Conservation (phyloP, 2,888 invertebrate species). For the Spisula subtruncata region DNA sequence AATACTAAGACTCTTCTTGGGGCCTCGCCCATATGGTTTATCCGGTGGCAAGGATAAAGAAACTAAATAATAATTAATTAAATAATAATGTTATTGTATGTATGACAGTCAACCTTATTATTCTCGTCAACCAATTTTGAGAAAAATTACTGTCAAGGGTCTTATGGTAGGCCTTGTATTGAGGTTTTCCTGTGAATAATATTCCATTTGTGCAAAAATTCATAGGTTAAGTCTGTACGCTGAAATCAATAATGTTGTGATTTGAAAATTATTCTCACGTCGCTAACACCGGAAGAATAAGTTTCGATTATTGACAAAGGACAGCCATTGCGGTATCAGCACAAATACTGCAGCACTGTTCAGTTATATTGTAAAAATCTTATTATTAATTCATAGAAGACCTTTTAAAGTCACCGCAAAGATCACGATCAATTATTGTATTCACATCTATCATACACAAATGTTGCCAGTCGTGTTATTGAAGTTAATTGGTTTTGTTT, state of each 20-base stretch:
- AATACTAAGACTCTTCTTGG: too few species aligned
- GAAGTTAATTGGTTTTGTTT: neutral
- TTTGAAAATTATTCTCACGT: neutral
- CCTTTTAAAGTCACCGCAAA: neutral
- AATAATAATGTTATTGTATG: too few species aligned
- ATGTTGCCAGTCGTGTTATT: neutral
- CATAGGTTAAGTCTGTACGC: neutral
- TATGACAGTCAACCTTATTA: too few species aligned
- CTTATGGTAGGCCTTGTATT: neutral
- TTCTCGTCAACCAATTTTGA: too few species aligned
- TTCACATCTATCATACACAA: neutral
- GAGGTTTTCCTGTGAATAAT: neutral
- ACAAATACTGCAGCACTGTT: neutral
- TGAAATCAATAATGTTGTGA: neutral
- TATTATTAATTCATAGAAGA: slow-evolving; percentile 6
- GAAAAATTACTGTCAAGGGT: neutral
- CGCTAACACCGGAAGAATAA: neutral
- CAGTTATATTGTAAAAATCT: neutral
- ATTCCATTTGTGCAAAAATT: neutral
- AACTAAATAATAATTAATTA: too few species aligned
- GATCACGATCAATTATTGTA: slow-evolving; percentile 3
- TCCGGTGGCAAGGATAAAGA: too few species aligned
- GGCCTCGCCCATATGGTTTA: too few species aligned
- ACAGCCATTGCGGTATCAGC: neutral
- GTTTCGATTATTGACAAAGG: neutral